These are phyloP conservation scores for Acronicta psi DNA, from an alignment of 2,888 invertebrate species.

Conservation along the genomic window DNA sequence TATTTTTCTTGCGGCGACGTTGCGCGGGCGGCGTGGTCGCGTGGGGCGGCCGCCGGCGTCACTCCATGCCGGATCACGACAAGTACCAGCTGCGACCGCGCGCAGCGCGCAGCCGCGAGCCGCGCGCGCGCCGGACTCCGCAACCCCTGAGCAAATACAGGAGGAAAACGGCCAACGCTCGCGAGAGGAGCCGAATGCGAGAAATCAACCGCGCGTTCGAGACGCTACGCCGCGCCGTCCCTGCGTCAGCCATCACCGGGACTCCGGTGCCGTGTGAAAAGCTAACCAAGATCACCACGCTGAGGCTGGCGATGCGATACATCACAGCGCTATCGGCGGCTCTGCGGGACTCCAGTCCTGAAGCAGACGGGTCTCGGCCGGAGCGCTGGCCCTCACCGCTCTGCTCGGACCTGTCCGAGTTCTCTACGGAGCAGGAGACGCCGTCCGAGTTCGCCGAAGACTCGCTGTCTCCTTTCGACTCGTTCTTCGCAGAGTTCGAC, in stretches of 20 bases:
- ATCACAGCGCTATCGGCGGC: conserved; percentile 93
- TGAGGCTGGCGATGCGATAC: conserved; percentile 96
- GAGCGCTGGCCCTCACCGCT: conserved; percentile 83
- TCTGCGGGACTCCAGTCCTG: conserved; percentile 82
- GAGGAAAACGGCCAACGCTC: conserved; percentile 96
- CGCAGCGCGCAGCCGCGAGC: conserved; percentile 84
- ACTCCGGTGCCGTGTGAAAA: conserved; percentile 91
- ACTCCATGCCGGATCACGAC: conserved; percentile 88
- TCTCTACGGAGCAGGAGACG: conserved; percentile 84
- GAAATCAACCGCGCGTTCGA: conserved; percentile 97
- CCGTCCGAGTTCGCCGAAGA: conserved; percentile 87
- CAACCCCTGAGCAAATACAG: conserved; percentile 96
- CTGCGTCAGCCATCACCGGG: conserved; percentile 88
- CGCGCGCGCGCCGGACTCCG: conserved; percentile 90
- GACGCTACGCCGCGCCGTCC: conserved; percentile 93
- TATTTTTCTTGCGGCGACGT: conserved; percentile 80
- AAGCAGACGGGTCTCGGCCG: conserved; percentile 63
- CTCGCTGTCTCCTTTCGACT: conserved; percentile 89
- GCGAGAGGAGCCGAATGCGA: conserved; percentile 95
- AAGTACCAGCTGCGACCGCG: conserved; percentile 88
- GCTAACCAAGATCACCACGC: conserved; percentile 96
- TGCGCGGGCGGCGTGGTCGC: conserved; percentile 67
- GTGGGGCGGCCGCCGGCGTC: conserved; percentile 64
- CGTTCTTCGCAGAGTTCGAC: conserved; percentile 87
- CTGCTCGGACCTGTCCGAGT: conserved; percentile 88